Evolutionary conservation across 2,113 vertebrate species (phyloP).

Genomic region (Lophura nycthemera): DNA sequence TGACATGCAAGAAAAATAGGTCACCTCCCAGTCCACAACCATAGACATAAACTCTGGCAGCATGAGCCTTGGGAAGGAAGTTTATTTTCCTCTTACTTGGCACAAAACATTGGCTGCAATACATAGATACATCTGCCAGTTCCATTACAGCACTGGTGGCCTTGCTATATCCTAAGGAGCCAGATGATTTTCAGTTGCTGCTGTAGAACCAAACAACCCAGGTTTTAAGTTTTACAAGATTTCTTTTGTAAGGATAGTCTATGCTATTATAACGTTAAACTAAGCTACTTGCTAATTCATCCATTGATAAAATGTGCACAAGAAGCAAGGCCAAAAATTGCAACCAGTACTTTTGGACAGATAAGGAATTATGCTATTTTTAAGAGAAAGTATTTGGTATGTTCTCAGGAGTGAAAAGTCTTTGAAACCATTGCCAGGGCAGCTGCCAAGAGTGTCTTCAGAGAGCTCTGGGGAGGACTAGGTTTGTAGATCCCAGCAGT

Average conservation of each 20-base stretch:
- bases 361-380: neutral
- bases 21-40: neutral
- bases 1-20: fast-evolving
- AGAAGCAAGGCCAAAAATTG: neutral
- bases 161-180: neutral
- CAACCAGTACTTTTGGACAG: neutral
- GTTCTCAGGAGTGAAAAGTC: neutral
- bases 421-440: neutral
- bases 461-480: neutral
- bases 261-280: neutral
- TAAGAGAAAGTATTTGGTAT: neutral
- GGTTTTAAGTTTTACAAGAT: neutral
- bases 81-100: neutral
- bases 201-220: neutral
- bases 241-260: neutral
- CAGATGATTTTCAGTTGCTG: neutral
- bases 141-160: neutral
- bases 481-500: fast-evolving
- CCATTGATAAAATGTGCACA: neutral
- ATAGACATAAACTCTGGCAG: neutral
- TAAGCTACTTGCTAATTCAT: neutral
- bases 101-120: neutral
- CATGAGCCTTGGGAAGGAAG: neutral
- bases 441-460: neutral
- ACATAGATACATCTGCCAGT: neutral